Evolutionary conservation across 2,113 vertebrate genomes (phyloP), one percentile per base, ranked within the genome.

Genomic region (Athene noctua): DNA sequence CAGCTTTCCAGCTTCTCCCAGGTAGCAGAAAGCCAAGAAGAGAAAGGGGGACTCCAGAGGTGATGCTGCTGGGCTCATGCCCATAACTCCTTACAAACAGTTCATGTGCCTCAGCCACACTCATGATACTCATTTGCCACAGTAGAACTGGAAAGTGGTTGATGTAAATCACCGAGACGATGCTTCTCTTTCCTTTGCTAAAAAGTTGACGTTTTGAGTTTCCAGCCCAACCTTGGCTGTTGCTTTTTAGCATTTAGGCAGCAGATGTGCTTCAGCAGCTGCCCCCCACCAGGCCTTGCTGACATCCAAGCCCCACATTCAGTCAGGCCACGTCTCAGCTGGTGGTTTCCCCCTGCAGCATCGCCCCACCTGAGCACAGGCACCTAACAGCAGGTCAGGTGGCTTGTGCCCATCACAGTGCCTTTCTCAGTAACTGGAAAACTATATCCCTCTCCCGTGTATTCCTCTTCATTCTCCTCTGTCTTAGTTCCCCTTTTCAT

Each of bases 31-130:
- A 77, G 46, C 36, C 40, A 72, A 46, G 21, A 68, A 63, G n/a
- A 61, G 18, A 70, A 80, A 77, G 27, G 0, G 0, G 6, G 22
- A 40, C 47, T 54, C 21, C 38, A 29, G 32, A 67, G 62, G 7
- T 4, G 9, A 40, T 49, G 25, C 51, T 66, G n/a, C 16, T 20
- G 22, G 42, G 49, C 14, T 77, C 51, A 44, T 0, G 0, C 18
- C 30, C 40, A 13, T 23, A 80, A 36, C 6, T 73, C 18, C 40
- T 92, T 78, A 49, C 42, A 36, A 21, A 36, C 11, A 57, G 30
- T 54, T 34, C 38, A 10, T 3, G 3, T 54, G 40, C 29, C 36
- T 58, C 21, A 25, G 36, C 38, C 46, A 27, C 20, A 7, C 13
- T 73, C 25, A 22, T 13, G 36, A 11, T 36, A 30, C 26, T 15